phyloP scores from a whole-genome alignment of 2,888 invertebrate species.

The Eupithecia inturbata region DNA sequence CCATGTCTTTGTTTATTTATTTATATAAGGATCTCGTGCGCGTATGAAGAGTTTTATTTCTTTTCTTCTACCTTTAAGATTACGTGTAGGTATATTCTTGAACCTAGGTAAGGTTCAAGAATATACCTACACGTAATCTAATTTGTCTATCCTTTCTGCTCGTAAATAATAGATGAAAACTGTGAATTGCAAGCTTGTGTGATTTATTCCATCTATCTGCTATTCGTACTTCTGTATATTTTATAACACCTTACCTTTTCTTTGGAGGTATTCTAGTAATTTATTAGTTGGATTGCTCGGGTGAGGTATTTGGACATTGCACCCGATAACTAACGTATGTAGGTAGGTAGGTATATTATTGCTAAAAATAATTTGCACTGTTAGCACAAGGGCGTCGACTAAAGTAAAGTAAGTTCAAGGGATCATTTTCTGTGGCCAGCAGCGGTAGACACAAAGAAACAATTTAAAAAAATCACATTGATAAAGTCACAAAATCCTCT shows the following conservation, averaged over 20 bases:
- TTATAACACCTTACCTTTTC: neutral
- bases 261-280: neutral
- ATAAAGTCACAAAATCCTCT: no score
- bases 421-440: no score
- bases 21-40: no score
- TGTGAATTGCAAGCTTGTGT: conserved; percentile 1
- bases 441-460: no score
- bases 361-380: no score
- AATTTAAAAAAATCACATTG: no score
- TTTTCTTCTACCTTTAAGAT: neutral
- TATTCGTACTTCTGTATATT: neutral
- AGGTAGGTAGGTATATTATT: no score
- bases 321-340: neutral
- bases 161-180: conserved; percentile 22
- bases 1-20: no score
- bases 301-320: neutral
- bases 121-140: conserved; percentile 4
- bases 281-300: neutral
- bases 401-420: no score
- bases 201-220: conserved; percentile 17
- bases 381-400: no score
- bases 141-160: conserved; percentile 29
- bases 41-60: neutral
- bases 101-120: no score
- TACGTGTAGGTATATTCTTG: neutral